Base-by-base conservation (phyloP, 1,140 invertebrate genomes). In the Drosophila arizonae region DNA sequence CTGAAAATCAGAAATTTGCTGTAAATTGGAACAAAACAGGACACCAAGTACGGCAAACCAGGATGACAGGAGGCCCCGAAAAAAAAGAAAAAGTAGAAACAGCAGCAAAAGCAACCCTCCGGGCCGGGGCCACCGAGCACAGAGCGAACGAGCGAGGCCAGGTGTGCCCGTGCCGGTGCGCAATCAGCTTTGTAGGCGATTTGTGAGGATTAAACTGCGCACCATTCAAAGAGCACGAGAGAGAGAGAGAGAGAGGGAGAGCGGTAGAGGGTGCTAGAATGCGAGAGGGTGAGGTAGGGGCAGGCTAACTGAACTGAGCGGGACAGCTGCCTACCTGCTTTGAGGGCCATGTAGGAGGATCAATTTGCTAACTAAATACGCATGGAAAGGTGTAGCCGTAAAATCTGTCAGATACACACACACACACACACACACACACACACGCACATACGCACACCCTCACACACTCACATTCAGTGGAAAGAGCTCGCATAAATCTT, bases 181-280 rank as follows among this genome's bases (percentile, higher is more conserved):
- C 84, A 88, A 88, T 88, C 84, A 88, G 84, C 84, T 88, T 88
- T 88, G 84, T 88, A 88, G 84, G 84, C 84, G 84, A 88, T 88
- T 88, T 88, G 84, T 88, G 79, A 88, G 84, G 84, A 88, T 88
- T 88, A 88, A 88, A 88, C 79, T 84, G 84, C 76, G 84, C 84
- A 87, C 84, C 45, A 8, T 45, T 54, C 4, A 57, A 9, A n/a
- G 51, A 39, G 15, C 45, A n/a, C 54, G 45, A 45, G 10, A 17
- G 24, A 50, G 11, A 24, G 70, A 28, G 11, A 48, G 11, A 1
- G 39, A 15, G 2, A 41, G 10, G 21, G 6, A 39, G 15, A 30
- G 15, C n/a, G 45, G 15, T 28, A 17, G 15, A 39, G 15, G 13
- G 33, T n/a, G 54, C 10, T 39, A 45, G 10, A 24, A 24, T 46